Evolutionary conservation across 2,888 invertebrate genomes (phyloP).

Genomic region (Malachius bipustulatus): DNA sequence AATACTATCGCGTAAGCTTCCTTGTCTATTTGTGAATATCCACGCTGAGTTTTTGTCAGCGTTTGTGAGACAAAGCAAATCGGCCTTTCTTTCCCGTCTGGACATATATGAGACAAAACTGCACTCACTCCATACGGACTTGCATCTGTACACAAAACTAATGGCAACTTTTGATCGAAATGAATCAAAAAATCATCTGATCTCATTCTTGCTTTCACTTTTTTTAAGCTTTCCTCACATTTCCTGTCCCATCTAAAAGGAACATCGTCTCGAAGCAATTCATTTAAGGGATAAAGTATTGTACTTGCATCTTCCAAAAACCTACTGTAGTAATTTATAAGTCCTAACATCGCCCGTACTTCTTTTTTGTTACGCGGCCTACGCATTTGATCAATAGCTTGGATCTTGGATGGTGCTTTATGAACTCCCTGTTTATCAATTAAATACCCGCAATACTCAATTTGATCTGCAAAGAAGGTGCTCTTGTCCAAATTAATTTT

Average conservation of each 20-base stretch:
- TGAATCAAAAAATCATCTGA: conserved; percentile 11
- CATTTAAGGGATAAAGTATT: not conserved
- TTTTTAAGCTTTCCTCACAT: conserved; percentile 10
- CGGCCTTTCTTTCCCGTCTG: conserved; percentile 26
- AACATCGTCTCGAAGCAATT: conserved; percentile 5
- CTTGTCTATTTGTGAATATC: conserved; percentile 14
- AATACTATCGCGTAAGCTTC: conserved; percentile 18
- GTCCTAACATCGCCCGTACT: not conserved
- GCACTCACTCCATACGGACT: conserved; percentile 26
- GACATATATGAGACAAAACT: conserved; percentile 10
- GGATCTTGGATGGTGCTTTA: not conserved
- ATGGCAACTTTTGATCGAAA: conserved; percentile 18
- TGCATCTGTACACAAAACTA: conserved; percentile 26
- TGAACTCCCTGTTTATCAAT: not conserved
- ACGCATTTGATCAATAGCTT: not conserved
- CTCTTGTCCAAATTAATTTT: conserved; percentile 17
- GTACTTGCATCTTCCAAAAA: not conserved
- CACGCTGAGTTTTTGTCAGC: conserved; percentile 24
- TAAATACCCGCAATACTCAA: not conserved
- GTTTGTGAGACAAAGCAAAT: conserved; percentile 29
- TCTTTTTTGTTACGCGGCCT: not conserved
- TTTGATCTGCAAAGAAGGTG: conserved; percentile 16
- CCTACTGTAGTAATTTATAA: not conserved
- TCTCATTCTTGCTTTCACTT: not conserved
- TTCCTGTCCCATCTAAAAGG: conserved; percentile 1